Evolutionary conservation across 2,113 vertebrate genomes (phyloP), one percentile per base, ranked within the genome.

Genomic region (Mustela lutreola): DNA sequence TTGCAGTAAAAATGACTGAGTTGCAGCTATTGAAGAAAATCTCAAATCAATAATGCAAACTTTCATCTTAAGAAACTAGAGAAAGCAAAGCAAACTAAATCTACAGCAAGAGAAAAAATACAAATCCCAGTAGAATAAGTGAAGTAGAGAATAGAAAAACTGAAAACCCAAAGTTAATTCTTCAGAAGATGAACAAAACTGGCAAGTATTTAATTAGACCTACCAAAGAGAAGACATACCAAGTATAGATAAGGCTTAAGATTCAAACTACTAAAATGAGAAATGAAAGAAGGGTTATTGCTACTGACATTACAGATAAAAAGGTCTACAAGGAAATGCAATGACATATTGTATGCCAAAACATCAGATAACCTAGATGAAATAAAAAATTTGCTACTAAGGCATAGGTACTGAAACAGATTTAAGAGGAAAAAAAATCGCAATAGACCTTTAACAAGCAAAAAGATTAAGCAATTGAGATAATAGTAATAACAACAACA

Each of bases 1-100:
- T 99, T 99, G 99, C 99, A 99, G 99, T 99, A 99, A 99, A 99
- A 99, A 99, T 99, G 98, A 99, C 98, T 99, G 98, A 99, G 99
- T 99, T 99, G 99, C 99, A 99, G 99, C 99, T 99, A 98, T 98
- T 98, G 97, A 98, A 97, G 96, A 62, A 81, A 86, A 86, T 45
- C 18, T 94, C 73, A 78, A 73, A 53, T 53, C 6, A 63, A 70
- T 31, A 79, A 36, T 31, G 24, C 58, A 86, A 85, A 48, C 56
- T 60, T 39, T 1, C 19, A 53, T 78, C 70, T 36, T 36, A 67
- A 84, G 19, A 78, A 93, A n/a, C 5, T 42, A 87, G 2, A 31
- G 18, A 78, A 82, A 53, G 1, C 5, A 63, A 18, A 83, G 2
- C 8, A 82, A 93, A 70, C 16, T 63, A 88, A 96, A 48, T 48